Conservation (phyloP, 2,113 vertebrate species). For the Actinemys pallida region DNA sequence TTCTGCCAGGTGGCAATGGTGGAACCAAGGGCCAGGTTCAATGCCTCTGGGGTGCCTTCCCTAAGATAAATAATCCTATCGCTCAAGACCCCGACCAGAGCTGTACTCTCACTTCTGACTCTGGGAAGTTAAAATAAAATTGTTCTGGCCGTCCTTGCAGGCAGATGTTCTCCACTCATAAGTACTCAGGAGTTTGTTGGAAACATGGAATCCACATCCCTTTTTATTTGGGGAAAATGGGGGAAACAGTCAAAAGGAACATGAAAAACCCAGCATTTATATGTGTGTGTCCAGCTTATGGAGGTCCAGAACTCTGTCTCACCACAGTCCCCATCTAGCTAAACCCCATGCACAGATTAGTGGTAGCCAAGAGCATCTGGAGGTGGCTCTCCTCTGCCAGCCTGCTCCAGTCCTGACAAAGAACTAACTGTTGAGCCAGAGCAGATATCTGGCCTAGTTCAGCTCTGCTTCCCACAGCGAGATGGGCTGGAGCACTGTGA, state of each 20-base stretch:
- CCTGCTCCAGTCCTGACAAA: neutral
- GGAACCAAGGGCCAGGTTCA: neutral
- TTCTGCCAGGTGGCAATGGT: neutral
- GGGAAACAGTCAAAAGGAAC: neutral
- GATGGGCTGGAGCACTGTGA: too few relatives aligned
- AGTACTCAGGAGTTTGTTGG: neutral
- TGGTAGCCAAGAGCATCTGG: neutral
- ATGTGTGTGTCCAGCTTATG: neutral
- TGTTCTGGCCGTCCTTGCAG: neutral
- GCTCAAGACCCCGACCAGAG: neutral
- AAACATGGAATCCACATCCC: neutral
- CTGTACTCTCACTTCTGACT: neutral
- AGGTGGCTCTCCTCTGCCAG: neutral
- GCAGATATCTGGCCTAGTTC: neutral
- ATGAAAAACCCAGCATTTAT: neutral
- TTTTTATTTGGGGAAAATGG: neutral
- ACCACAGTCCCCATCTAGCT: neutral
- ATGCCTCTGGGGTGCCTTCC: neutral
- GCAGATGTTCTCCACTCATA: neutral
- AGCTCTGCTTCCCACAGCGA: neutral
- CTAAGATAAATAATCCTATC: neutral
- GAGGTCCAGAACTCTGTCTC: neutral
- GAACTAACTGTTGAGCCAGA: neutral
- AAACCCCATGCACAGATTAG: neutral
- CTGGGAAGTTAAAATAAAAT: neutral